Conservation (phyloP, 2,113 vertebrate genomes). For the Enhydra lutris region DNA sequence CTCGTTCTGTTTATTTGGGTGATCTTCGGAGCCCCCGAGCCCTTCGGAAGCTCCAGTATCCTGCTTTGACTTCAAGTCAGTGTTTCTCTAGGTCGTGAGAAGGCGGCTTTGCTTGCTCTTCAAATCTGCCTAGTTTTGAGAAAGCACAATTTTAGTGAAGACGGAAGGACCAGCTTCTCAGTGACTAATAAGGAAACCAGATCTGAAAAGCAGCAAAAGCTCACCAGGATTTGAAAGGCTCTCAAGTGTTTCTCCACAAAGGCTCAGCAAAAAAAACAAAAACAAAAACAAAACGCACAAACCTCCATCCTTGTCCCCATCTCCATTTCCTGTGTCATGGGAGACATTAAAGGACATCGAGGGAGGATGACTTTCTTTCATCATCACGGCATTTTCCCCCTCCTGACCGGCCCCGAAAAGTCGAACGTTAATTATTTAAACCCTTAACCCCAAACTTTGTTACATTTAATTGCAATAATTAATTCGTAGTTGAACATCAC, state of each 20-base stretch:
- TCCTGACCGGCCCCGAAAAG: background rate
- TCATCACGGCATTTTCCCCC: background rate
- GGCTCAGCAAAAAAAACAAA: slow-evolving; percentile 23
- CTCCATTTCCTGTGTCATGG: background rate
- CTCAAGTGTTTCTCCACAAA: slow-evolving; percentile 59
- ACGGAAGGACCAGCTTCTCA: slow-evolving; percentile 8
- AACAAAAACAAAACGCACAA: background rate
- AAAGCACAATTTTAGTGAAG: slow-evolving; percentile 67
- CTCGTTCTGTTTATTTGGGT: slow-evolving; percentile 53
- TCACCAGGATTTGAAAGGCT: slow-evolving; percentile 34
- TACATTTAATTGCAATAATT: slow-evolving; percentile 24
- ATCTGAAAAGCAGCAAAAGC: background rate
- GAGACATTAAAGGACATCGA: background rate
- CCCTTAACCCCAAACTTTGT: slow-evolving; percentile 11
- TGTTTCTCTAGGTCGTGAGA: background rate
- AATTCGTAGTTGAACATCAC: slow-evolving; percentile 3
- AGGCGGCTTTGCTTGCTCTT: background rate
- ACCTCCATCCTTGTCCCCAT: background rate
- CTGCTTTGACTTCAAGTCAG: background rate
- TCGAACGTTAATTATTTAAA: background rate
- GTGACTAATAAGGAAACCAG: slow-evolving; percentile 33
- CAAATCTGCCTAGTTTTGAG: slow-evolving; percentile 56
- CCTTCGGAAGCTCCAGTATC: background rate
- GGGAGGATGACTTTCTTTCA: background rate
- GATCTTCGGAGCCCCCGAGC: background rate